phyloP scores from a whole-genome alignment of 2,888 invertebrate species.

The Apoderus coryli region DNA sequence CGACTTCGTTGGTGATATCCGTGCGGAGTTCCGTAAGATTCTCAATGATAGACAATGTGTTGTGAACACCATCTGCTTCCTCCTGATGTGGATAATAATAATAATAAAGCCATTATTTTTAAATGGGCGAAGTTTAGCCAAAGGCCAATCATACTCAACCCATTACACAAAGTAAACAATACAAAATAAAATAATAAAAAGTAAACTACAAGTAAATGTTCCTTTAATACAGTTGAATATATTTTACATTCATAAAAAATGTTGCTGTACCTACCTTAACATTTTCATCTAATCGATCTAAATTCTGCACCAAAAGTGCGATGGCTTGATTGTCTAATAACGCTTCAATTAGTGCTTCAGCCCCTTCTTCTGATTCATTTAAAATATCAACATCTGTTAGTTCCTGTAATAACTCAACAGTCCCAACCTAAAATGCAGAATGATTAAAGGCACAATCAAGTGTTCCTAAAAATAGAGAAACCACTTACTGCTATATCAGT shows the following conservation, averaged over 20 bases:
- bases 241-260: too few species aligned
- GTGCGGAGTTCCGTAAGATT: conserved; percentile 86
- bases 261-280: too few species aligned
- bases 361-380: conserved; percentile 87
- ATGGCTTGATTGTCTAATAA: conserved; percentile 75
- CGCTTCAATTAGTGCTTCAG: conserved; percentile 74
- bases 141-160: too few species aligned
- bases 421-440: conserved; percentile 27
- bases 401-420: conserved; percentile 55
- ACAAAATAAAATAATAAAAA: too few species aligned
- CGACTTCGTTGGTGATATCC: conserved; percentile 70
- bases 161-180: too few species aligned
- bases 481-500: conserved; percentile 59
- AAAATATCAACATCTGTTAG: conserved; percentile 92
- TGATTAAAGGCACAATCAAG: too few species aligned
- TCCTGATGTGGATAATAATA: too few species aligned
- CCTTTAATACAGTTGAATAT: too few species aligned
- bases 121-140: too few species aligned
- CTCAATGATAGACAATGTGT: conserved; percentile 78
- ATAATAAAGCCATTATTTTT: too few species aligned
- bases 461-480: too few species aligned
- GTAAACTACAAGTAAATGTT: too few species aligned
- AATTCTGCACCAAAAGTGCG: conserved; percentile 80
- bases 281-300: conserved; percentile 83
- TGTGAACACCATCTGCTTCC: conserved; percentile 92